Conservation (phyloP, 2,888 invertebrate species). For the Sarcophaga caerulescens region DNA sequence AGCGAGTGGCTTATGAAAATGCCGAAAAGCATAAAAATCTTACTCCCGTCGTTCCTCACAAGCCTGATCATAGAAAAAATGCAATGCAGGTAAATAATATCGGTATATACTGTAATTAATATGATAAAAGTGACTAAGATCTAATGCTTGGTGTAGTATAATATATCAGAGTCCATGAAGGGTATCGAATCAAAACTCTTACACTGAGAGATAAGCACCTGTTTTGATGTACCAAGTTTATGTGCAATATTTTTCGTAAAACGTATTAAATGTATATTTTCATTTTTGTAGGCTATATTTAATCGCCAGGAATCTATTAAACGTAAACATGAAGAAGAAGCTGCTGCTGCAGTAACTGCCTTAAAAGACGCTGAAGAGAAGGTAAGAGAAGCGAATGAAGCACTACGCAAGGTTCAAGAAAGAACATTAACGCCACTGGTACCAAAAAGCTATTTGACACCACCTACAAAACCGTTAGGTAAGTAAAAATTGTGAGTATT, state of each 20-base stretch:
- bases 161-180: too few relatives aligned
- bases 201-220: not conserved
- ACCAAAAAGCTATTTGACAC: conserved; percentile 75
- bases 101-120: not conserved
- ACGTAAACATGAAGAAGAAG: conserved; percentile 74
- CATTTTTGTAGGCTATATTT: conserved; percentile 74
- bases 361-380: conserved; percentile 78
- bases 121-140: too few relatives aligned
- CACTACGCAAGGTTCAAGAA: conserved; percentile 76
- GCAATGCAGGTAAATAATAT: conserved; percentile 82
- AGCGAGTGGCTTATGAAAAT: conserved; percentile 88
- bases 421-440: conserved; percentile 76
- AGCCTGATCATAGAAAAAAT: conserved; percentile 83
- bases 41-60: conserved; percentile 81
- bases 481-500: not conserved
- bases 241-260: not conserved
- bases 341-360: conserved; percentile 73
- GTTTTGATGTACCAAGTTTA: not conserved
- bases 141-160: not conserved
- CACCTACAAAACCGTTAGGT: conserved; percentile 71
- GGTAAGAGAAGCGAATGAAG: conserved; percentile 78
- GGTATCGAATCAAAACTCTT: not conserved
- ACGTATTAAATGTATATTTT: too few relatives aligned
- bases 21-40: conserved; percentile 81
- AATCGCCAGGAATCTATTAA: conserved; percentile 76